A percentile compares a stretch with the other conserved stretches of the same genome.
phyloP scores from a whole-genome alignment of 2,113 vertebrate genomes.

The Tragelaphus imberbis region DNA sequence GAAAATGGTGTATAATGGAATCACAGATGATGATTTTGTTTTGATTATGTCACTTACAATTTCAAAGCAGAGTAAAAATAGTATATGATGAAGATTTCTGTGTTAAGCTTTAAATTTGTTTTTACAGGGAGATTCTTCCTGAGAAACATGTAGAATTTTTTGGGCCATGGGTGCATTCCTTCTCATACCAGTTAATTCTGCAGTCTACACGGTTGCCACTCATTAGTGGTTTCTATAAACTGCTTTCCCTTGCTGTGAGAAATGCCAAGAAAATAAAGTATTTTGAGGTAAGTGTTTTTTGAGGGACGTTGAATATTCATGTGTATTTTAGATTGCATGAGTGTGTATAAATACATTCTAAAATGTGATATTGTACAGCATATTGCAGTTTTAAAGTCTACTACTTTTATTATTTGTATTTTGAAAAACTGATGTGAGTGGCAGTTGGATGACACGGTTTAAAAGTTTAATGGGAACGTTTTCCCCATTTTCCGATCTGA shows the following conservation, averaged over 20 bases:
- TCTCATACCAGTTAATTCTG: slow-evolving; percentile 90
- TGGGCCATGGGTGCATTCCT: slow-evolving; percentile 89
- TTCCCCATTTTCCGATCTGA: background rate
- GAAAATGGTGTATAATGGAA: background rate
- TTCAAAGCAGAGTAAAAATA: slow-evolving; percentile 19
- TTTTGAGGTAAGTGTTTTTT: slow-evolving; percentile 86
- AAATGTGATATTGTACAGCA: background rate
- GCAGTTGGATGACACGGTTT: background rate
- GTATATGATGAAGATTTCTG: background rate
- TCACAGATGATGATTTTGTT: background rate
- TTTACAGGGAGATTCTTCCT: slow-evolving; percentile 88
- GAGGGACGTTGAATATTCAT: background rate
- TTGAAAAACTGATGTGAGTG: background rate
- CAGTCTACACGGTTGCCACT: slow-evolving; percentile 92
- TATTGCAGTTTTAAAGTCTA: slow-evolving; percentile 4
- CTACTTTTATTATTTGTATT: background rate
- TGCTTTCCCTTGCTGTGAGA: slow-evolving; percentile 89
- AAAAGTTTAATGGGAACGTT: background rate
- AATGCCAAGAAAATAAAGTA: slow-evolving; percentile 91
- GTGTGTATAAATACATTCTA: background rate
- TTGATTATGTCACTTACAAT: background rate
- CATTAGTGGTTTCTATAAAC: slow-evolving; percentile 97
- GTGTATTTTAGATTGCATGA: background rate
- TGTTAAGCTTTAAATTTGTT: slow-evolving; percentile 1
- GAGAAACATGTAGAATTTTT: slow-evolving; percentile 89